Base-by-base conservation (phyloP, 2,888 invertebrate genomes). In the Drosophila meridionalis region DNA sequence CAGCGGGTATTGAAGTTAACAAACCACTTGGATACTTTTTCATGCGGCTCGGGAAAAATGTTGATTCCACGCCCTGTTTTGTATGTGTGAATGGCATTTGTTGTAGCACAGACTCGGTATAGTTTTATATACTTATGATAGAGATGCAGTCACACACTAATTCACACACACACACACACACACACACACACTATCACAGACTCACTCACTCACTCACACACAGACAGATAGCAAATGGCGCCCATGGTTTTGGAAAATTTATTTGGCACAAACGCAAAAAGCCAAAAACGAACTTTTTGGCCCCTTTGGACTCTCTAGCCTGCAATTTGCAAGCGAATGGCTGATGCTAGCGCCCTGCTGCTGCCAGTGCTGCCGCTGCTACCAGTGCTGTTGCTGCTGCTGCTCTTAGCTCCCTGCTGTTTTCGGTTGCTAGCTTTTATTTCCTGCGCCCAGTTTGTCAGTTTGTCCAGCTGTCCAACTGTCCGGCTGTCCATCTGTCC, bases 11-110 rank as follows among this genome's bases (percentile, higher is more conserved):
- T 78, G 92, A 78, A 82, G 92, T 93, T 90, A 93, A 90, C 90
- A 93, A 91, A 90, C 93, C 93, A 90, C 93, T 93, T 78, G 93
- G 92, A 91, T 93, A 93, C 85, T 93, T 93, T 92, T 92, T 92
- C 92, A 93, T 92, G 89, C 93, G 93, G 88, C 90, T 92, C 74
- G 91, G 89, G 74, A 92, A 92, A 86, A 93, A 93, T 78, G 92
- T 93, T 77, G 93, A 93, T 86, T 93, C 93, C 86, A 93, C 93
- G 77, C 93, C 93, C 93, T 93, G 87, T 84, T 83, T 83, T 26
- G 52, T 52, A 76, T 79, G 65, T 83, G 70, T 70, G 78, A 75
- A 77, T 68, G 73, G 76, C 58, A 74, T 78, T 87, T 73, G 82
- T 82, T 78, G 66, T 78, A 43, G 73, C 59, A 69, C 52, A 56